A percentile compares a stretch with the other conserved stretches of the same genome.
Conservation (phyloP, 2,888 invertebrate species). For the Molorchus minor region DNA sequence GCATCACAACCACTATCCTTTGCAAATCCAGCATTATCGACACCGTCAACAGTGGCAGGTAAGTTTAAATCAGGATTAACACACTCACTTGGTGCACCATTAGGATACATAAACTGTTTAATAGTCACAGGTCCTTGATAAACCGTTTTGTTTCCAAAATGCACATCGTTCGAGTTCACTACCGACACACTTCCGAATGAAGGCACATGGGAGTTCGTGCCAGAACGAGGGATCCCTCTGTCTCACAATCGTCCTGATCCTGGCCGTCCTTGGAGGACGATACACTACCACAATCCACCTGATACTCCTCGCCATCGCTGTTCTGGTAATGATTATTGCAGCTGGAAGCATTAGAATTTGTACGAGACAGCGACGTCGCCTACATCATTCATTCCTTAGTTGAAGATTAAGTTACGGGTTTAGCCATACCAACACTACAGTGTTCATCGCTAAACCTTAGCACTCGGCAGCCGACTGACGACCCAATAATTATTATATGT, state of each 20-base stretch:
- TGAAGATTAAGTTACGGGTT: neutral
- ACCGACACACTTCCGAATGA: constrained; percentile 71
- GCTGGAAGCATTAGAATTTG: constrained; percentile 3
- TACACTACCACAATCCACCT: constrained; percentile 31
- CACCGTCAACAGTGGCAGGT: constrained; percentile 16
- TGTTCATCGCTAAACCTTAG: too few species aligned
- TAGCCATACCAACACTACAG: constrained; percentile 2
- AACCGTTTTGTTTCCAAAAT: constrained; percentile 79
- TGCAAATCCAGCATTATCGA: constrained; percentile 34
- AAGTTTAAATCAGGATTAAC: neutral
- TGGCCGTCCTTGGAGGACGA: constrained; percentile 19
- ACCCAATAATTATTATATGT: too few species aligned
- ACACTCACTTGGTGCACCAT: constrained; percentile 27
- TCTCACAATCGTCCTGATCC: constrained; percentile 17
- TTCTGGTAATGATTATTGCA: neutral
- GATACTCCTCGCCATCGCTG: constrained; percentile 11
- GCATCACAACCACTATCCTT: neutral
- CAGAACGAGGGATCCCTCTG: constrained; percentile 27
- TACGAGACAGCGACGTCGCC: constrained; percentile 11
- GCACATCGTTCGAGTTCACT: constrained; percentile 75
- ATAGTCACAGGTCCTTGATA: constrained; percentile 83
- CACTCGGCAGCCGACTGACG: too few species aligned
- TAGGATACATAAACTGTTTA: constrained; percentile 72
- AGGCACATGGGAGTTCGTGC: neutral
- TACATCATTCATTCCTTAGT: constrained; percentile 16